Conservation (phyloP, 2,797 vertebrate genomes). For the Ceyx erithaca region DNA sequence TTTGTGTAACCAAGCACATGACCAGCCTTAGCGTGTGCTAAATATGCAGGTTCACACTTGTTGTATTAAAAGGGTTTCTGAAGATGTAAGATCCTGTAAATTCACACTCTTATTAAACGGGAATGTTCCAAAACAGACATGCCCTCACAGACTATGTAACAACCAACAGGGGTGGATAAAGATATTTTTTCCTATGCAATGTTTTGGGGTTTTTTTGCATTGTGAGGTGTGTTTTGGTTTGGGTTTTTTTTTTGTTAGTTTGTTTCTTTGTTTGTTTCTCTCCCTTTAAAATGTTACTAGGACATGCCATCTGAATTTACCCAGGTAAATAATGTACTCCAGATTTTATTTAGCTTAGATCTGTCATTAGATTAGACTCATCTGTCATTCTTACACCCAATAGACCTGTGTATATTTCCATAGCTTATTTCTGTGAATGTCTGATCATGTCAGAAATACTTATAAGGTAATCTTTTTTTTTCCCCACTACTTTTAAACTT, state of each 20-base stretch:
- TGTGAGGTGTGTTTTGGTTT: neutral
- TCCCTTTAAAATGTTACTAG: neutral
- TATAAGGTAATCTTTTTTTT: neutral
- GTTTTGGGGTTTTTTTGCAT: fast-evolving
- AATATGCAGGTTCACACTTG: neutral
- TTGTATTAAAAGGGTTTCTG: neutral
- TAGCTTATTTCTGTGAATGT: neutral
- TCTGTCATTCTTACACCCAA: no score
- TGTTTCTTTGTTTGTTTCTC: no score
- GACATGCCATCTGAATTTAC: neutral
- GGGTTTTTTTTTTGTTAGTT: no score
- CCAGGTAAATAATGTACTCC: neutral
- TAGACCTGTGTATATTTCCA: neutral
- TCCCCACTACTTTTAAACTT: neutral
- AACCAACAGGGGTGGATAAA: neutral
- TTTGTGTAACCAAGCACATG: neutral
- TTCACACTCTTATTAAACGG: neutral
- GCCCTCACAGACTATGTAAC: neutral
- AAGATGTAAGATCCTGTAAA: neutral
- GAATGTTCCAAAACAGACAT: neutral
- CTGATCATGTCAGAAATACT: neutral
- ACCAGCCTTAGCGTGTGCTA: neutral
- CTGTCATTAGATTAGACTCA: neutral
- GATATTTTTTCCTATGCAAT: fast-evolving
- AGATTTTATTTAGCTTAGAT: neutral